Evolutionary conservation across 2,888 invertebrate genomes (phyloP).

Genomic region (Palloptera scutellata): DNA sequence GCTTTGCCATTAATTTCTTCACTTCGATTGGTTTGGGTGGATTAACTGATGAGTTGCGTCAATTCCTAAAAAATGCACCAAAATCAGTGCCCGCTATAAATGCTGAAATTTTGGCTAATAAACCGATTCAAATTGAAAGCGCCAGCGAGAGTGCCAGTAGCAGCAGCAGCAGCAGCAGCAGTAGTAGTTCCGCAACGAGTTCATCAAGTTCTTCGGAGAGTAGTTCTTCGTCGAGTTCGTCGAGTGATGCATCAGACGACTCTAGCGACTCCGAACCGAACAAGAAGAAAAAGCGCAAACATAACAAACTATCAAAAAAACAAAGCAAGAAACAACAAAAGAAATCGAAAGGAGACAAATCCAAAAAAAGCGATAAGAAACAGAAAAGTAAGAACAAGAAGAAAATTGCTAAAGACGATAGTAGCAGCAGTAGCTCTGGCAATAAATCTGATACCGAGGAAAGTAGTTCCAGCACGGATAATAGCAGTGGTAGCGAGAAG

Average conservation of each 20-base stretch:
- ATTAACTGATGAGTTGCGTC: conserved; percentile 89
- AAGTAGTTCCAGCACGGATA: conserved; percentile 36
- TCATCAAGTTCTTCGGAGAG: conserved; percentile 37
- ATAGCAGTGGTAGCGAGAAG: conserved; percentile 39
- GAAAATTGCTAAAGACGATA: conserved; percentile 37
- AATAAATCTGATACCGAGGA: conserved; percentile 38
- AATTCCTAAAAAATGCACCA: conserved; percentile 76
- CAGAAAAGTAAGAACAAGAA: conserved; percentile 44
- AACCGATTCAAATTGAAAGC: conserved; percentile 39
- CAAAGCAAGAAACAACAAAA: conserved; percentile 36
- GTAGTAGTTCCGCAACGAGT: conserved; percentile 34
- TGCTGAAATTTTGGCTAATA: conserved; percentile 57
- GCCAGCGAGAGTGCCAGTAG: conserved; percentile 41
- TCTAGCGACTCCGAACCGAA: conserved; percentile 44
- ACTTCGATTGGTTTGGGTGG: conserved; percentile 97
- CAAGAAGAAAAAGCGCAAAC: conserved; percentile 36
- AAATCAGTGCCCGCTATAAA: conserved; percentile 60
- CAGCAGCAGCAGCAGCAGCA: conserved; percentile 35
- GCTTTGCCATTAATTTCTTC: conserved; percentile 98
- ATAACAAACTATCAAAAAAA: conserved; percentile 39
- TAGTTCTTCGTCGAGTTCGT: conserved; percentile 43
- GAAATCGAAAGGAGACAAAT: conserved; percentile 31
- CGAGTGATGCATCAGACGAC: conserved; percentile 40
- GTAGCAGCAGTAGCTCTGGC: conserved; percentile 40
- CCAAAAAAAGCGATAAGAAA: conserved; percentile 40